A percentile compares a stretch with the other conserved stretches of the same genome.
Conservation (phyloP, 2,113 vertebrate species). For the Lepisosteus oculatus region DNA sequence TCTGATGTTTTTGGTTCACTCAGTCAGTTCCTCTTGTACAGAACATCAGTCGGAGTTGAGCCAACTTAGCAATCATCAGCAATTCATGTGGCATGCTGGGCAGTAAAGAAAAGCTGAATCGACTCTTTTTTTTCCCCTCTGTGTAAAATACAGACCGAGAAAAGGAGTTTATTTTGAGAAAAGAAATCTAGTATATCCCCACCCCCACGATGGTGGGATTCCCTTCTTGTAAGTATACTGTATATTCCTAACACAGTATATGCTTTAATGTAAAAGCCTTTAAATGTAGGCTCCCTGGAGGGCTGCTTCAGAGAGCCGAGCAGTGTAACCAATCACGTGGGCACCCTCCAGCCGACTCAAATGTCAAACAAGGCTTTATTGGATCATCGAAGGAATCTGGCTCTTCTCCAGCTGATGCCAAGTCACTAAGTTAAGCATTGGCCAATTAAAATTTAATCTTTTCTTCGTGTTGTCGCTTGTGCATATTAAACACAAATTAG, state of each 20-base stretch:
- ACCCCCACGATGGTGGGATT: not conserved
- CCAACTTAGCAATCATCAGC: no score
- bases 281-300: conserved; percentile 7
- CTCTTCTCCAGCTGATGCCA: conserved; percentile 32
- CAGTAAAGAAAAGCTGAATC: no score
- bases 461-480: conserved; percentile 39
- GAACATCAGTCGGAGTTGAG: no score
- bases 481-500: conserved; percentile 42
- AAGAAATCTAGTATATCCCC: no score
- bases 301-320: not conserved
- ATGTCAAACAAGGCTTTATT: conserved; percentile 45
- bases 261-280: not conserved
- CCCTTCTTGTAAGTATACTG: not conserved
- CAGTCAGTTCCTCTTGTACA: no score
- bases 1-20: no score
- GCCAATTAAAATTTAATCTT: conserved; percentile 37
- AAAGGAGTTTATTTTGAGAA: no score
- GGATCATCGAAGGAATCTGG: conserved; percentile 44
- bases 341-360: conserved; percentile 36
- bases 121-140: no score
- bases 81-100: no score
- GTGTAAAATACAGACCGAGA: no score
- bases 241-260: not conserved
- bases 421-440: conserved; percentile 29
- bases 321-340: conserved; percentile 23